Base-by-base conservation (phyloP, 2,797 vertebrate species). In the Babyrousa celebensis region DNA sequence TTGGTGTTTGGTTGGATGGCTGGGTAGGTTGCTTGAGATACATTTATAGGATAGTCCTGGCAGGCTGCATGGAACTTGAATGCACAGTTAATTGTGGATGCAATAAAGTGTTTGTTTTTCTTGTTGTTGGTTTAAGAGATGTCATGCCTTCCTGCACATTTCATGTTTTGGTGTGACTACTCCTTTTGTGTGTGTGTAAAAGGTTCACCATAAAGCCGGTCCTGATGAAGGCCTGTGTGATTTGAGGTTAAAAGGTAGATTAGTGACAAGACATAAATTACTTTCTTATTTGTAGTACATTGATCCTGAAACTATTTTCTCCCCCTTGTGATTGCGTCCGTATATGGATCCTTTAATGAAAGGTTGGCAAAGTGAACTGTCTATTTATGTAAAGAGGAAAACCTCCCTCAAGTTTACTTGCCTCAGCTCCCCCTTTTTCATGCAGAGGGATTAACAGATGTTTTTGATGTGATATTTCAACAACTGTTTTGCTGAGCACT, bases 211-310 rank as follows among this genome's bases (percentile, higher is more conserved):
- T 29, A 67, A 82, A 98, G 54, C 93, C 83, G 95, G 18, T 98
- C 98, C 91, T 97, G 89, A 96, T 94, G 97, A 95, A 97, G 67
- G 32, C 25, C 92, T 70, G 27, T 84, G 16, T 96, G 92, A 94
- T 97, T 97, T 97, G 77, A 96, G 96, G 84, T 96, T 97, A 52
- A 96, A 98, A 97, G 77, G 43, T 95, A 32, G 70, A 15, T 96
- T 97, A 97, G 88, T 87, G 92, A 98, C 11, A 85, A 96, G 92
- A 58, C 36, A 91, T 85, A 79, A 68, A 94, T 98, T 91, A 97
- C 25, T 87, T 84, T 96, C 21, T 96, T 94, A 60, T 87, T 97
- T 98, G 77, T 89, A 72, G 40, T 92, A 91, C 23, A 18, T 68
- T 98, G 90, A 21, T 91, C 83, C 27, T 87, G 78, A 92, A 94